Percentiles rank a stretch among this genome's conserved stretches.
Conservation (phyloP, 2,113 vertebrate species). For the Paratilapia polleni region DNA sequence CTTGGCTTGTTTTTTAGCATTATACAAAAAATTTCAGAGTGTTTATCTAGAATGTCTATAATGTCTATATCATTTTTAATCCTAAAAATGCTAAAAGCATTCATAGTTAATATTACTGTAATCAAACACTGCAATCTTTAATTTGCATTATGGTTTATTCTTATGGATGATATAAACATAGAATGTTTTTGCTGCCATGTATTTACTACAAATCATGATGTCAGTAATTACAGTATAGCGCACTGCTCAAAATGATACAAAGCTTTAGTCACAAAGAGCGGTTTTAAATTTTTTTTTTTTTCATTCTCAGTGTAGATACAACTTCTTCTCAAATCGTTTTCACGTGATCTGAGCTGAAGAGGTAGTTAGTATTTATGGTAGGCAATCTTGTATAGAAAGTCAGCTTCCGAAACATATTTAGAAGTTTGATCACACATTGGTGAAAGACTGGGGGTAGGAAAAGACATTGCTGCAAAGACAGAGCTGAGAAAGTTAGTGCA, state of each 20-base stretch:
- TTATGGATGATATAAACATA: background rate
- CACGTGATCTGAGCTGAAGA: background rate
- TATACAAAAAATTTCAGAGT: background rate
- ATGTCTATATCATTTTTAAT: background rate
- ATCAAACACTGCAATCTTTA: background rate
- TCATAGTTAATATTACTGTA: background rate
- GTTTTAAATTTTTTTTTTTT: background rate
- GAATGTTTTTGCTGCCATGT: background rate
- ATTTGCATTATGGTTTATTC: background rate
- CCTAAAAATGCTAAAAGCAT: background rate
- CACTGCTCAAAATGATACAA: background rate
- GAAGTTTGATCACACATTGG: slow-evolving; percentile 51
- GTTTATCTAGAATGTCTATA: background rate
- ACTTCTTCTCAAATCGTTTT: background rate
- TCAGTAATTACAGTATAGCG: background rate
- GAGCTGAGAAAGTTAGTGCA: slow-evolving; percentile 12
- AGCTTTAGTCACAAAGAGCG: background rate
- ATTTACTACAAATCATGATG: rapidly evolving
- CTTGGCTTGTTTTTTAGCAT: rapidly evolving
- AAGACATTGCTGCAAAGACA: slow-evolving; percentile 27
- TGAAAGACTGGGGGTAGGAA: background rate
- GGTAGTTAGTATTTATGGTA: slow-evolving; percentile 13
- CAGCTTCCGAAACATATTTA: slow-evolving; percentile 36
- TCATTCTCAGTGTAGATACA: background rate
- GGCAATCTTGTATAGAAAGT: slow-evolving; percentile 21